A percentile compares a stretch with the other conserved stretches of the same genome.
Conservation (phyloP, 2,113 vertebrate genomes). For the Pseudorectes ferrugineus region DNA sequence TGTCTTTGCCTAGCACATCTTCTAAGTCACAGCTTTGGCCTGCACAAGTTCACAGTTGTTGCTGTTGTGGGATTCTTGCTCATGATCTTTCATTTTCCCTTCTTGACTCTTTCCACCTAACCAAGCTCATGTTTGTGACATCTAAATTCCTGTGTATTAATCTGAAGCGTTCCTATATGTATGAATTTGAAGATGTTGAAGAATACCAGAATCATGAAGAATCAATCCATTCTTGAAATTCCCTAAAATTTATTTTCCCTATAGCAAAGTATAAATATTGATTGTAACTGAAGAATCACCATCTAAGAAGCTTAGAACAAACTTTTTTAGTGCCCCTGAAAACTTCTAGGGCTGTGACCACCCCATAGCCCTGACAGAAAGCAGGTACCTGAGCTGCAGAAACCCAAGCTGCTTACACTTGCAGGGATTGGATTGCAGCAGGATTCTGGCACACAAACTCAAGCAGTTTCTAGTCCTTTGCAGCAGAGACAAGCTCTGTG, state of each 20-base stretch:
- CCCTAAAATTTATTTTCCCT: background rate
- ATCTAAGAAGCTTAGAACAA: background rate
- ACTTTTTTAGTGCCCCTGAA: background rate
- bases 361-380: rapidly evolving
- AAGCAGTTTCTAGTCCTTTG: background rate
- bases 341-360: background rate
- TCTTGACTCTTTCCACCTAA: background rate
- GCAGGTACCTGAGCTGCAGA: background rate
- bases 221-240: background rate
- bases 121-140: background rate
- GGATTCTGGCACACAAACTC: background rate
- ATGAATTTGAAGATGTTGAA: background rate
- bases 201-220: slow-evolving; percentile 5
- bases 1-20: background rate
- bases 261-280: background rate
- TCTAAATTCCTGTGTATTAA: background rate
- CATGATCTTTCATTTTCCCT: background rate
- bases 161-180: background rate
- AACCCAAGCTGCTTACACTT: background rate
- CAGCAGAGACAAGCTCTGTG: background rate
- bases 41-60: background rate
- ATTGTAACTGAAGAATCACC: background rate
- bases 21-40: background rate
- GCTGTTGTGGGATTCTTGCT: background rate
- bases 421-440: background rate